Evolutionary conservation across 37 sponge, comb jelly and placozoan species (phyloP), one percentile per base, ranked within the genome.

Genomic region (Ephydatia muelleri): DNA sequence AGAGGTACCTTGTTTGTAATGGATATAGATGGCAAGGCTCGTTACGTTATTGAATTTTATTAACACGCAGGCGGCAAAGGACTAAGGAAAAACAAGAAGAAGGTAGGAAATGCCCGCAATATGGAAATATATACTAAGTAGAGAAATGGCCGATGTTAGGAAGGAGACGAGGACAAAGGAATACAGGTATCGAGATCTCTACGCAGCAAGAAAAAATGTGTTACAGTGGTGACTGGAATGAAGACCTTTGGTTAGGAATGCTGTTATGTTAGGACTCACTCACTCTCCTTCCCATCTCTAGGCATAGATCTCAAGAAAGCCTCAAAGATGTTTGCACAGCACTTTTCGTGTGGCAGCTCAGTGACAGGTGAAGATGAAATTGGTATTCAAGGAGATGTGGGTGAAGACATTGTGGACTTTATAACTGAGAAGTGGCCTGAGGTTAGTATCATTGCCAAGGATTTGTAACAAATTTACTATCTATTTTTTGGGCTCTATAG

Each of bases 311-410:
- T 96, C 35, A 96, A 94, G 81, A 96, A 93, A 34, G 95, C 97
- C 9, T 83, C 93, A 4, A 98, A 96, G 69, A 19, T 65, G 71
- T 98, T 98, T 84, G 84, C 95, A 33, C 91, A 91, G 65, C 94
- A 89, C 66, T 98, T 95, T 79, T 94, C 99, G 12, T 92, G 99
- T 87, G 99, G 99, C 9, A 92, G 95, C 26, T 98, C 99, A 34
- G 94, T 98, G 13, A 96, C 99, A 30, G 99, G 97, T 40, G 97
- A 96, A 22, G 99, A 98, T 93, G 97, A 98, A 80, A 84, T 98
- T 27, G 91, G 92, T 5, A 88, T 98, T 16, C 99, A 98, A 84
- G 99, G 99, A 38, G 95, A 96, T 38, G 92, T 96, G 29, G 49
- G 38, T 31, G 90, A 87, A 25, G 94, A 96, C n/a, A 33, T 96